Evolutionary conservation across 1,140 invertebrate genomes (phyloP).

Genomic region (Bombus balteatus): DNA sequence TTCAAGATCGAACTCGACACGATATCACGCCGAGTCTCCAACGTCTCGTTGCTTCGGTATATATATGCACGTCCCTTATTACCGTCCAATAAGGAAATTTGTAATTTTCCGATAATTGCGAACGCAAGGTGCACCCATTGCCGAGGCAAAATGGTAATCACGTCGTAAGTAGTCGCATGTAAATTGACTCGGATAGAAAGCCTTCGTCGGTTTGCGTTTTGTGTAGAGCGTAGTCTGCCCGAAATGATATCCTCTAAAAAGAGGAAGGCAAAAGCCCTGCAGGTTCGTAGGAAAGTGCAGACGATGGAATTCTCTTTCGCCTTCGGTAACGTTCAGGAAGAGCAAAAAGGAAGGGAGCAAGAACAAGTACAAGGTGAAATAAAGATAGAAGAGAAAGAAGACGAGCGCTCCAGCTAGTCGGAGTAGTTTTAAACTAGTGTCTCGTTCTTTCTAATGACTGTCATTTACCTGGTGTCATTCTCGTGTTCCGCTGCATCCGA

Average conservation of each 20-base stretch:
- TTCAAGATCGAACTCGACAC: slow-evolving; percentile 12
- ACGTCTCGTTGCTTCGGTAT: not conserved
- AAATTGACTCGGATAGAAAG: slow-evolving; percentile 36
- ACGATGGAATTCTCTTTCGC: slow-evolving; percentile 21
- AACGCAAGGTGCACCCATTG: not conserved
- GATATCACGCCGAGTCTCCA: not conserved
- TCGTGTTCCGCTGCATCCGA: slow-evolving; percentile 50
- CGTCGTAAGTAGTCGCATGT: slow-evolving; percentile 18
- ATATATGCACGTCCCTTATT: not conserved
- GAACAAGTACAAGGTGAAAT: not conserved
- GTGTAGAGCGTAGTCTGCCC: not conserved
- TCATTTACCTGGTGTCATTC: slow-evolving; percentile 67
- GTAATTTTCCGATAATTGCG: slow-evolving; percentile 42
- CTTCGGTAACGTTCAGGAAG: slow-evolving; percentile 24
- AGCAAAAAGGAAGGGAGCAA: not conserved
- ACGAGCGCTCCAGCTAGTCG: slow-evolving; percentile 12
- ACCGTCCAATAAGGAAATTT: slow-evolving; percentile 38
- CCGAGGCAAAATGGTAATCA: slow-evolving; percentile 24
- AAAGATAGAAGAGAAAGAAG: slow-evolving; percentile 1
- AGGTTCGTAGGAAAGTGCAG: slow-evolving; percentile 14
- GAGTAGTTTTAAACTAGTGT: slow-evolving; percentile 57
- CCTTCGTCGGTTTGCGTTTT: not conserved
- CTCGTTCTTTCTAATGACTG: slow-evolving; percentile 66
- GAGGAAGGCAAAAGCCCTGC: not conserved
- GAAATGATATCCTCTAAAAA: slow-evolving; percentile 12